These are phyloP conservation scores for Campaea margaritaria DNA, from an alignment of 2,888 invertebrate species.

Conservation along the genomic window DNA sequence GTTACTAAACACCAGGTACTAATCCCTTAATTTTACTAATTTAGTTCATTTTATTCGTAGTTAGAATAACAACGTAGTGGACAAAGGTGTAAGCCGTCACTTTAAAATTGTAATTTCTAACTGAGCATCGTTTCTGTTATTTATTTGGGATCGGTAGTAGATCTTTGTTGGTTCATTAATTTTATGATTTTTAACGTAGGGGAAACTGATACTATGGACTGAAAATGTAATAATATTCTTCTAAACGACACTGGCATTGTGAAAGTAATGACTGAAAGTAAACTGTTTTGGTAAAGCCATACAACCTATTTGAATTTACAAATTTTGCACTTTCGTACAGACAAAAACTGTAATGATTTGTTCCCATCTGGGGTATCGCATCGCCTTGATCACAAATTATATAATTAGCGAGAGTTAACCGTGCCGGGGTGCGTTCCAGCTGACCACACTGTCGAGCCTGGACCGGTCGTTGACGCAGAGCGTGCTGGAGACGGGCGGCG, in stretches of 20 bases:
- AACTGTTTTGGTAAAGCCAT: too few species aligned
- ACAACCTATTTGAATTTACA: too few species aligned
- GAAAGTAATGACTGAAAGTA: too few species aligned
- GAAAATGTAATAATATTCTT: too few species aligned
- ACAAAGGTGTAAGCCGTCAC: constrained; percentile 25
- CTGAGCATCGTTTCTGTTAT: constrained; percentile 8
- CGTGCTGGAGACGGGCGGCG: constrained; percentile 45
- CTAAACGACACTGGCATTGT: too few species aligned
- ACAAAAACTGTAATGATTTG: too few species aligned
- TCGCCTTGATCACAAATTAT: too few species aligned
- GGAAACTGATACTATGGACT: too few species aligned
- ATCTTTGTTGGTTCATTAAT: constrained; percentile 26
- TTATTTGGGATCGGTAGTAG: constrained; percentile 26
- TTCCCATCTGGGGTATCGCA: too few species aligned
- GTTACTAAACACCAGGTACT: constrained; percentile 86
- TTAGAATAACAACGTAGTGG: constrained; percentile 34
- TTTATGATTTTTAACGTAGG: too few species aligned
- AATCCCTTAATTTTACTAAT: constrained; percentile 73
- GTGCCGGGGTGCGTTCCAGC: constrained; percentile 47
- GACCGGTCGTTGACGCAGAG: constrained; percentile 68
- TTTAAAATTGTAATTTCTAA: constrained; percentile 14
- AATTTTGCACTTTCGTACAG: too few species aligned
- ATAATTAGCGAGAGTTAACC: too few species aligned
- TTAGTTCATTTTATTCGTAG: constrained; percentile 33
- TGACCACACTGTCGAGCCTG: constrained; percentile 76